Conservation (phyloP, 2,113 vertebrate species). For the Lophura nycthemera region DNA sequence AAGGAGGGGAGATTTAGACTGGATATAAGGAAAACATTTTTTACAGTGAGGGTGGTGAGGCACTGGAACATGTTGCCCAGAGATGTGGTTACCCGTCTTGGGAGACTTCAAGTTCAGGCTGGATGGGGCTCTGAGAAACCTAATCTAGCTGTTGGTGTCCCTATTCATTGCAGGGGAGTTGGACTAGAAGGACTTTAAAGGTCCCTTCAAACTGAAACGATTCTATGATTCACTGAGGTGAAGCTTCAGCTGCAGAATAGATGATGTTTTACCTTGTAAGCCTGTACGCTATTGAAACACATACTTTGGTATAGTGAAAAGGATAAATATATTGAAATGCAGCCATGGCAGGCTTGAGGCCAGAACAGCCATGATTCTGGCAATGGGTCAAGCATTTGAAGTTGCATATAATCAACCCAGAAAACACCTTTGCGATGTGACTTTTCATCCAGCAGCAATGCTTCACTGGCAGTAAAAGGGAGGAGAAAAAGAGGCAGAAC, state of each 20-base stretch:
- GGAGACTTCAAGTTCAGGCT: too few relatives aligned
- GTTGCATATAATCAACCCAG: background rate
- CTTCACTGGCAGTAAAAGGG: background rate
- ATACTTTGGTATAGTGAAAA: background rate
- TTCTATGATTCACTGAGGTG: too few relatives aligned
- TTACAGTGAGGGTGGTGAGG: too few relatives aligned
- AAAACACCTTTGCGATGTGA: background rate
- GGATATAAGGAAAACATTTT: too few relatives aligned
- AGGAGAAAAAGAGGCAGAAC: background rate
- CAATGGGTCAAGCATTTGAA: background rate
- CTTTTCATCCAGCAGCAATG: background rate
- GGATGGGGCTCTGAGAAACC: too few relatives aligned
- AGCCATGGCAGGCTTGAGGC: background rate
- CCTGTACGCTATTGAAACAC: background rate
- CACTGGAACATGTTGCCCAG: too few relatives aligned
- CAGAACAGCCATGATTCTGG: background rate
- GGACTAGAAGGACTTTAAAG: too few relatives aligned
- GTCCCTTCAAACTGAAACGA: too few relatives aligned
- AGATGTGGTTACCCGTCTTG: too few relatives aligned
- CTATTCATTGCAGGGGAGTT: too few relatives aligned
- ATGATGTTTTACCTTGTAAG: background rate
- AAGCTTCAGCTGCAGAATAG: background rate
- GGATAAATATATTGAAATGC: background rate
- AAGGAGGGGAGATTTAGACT: too few relatives aligned
- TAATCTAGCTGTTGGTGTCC: too few relatives aligned